These are phyloP conservation scores for Scaptomyza cyrtandrae DNA, from an alignment of 2,888 invertebrate species.

Conservation along the genomic window DNA sequence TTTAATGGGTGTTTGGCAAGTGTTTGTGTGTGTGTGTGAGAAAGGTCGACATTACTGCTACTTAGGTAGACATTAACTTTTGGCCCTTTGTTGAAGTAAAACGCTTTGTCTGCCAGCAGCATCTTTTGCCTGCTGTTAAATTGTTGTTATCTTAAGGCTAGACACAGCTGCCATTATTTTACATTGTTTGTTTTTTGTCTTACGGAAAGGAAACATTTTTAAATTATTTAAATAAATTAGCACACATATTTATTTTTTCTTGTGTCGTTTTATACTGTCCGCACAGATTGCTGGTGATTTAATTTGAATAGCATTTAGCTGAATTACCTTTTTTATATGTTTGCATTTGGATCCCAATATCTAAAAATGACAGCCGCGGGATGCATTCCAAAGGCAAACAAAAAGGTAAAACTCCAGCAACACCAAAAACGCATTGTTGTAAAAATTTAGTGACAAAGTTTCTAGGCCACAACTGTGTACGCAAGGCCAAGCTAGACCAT, in stretches of 20 bases:
- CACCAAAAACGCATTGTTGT: conserved; percentile 61
- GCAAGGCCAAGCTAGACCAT: conserved; percentile 20
- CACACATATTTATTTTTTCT: conserved; percentile 40
- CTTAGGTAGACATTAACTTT: conserved; percentile 78
- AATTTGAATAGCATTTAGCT: conserved; percentile 68
- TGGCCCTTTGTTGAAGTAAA: conserved; percentile 67
- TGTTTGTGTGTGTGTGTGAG: conserved; percentile 17
- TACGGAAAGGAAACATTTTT: conserved; percentile 31
- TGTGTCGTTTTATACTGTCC: conserved; percentile 7
- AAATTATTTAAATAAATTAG: conserved; percentile 80
- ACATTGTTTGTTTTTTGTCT: conserved; percentile 31
- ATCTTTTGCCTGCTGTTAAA: conserved; percentile 36
- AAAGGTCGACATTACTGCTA: conserved; percentile 54
- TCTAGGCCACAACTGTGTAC: conserved; percentile 67
- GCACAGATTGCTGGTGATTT: conserved; percentile 73
- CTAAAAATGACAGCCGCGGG: conserved; percentile 43
- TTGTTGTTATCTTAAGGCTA: conserved; percentile 69
- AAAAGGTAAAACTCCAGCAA: conserved; percentile 7
- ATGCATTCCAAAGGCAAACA: conserved; percentile 38
- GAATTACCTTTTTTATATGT: conserved; percentile 32
- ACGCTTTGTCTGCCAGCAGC: conserved; percentile 56
- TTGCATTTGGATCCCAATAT: background rate
- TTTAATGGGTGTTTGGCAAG: conserved; percentile 54
- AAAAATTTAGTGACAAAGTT: conserved; percentile 71
- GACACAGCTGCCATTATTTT: conserved; percentile 72